phyloP scores from a whole-genome alignment of 2,888 invertebrate species.

The Caenorhabditis afra region DNA sequence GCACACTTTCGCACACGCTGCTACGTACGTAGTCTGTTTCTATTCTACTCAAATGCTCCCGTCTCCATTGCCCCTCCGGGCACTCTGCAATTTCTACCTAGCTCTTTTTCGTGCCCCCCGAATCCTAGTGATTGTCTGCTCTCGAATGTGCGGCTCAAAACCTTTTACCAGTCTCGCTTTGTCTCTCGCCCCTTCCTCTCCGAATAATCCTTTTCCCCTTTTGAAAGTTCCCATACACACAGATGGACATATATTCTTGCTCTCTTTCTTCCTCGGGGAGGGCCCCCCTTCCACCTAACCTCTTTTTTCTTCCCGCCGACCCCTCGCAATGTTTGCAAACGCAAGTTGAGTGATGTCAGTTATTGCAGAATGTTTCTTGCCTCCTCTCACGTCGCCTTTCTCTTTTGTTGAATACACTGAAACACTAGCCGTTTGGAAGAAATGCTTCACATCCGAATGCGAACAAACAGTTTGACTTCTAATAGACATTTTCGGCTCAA shows the following conservation, averaged over 20 bases:
- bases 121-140: slow-evolving; percentile 43
- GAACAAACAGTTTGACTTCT: no score
- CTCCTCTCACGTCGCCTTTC: slow-evolving; percentile 49
- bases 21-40: slow-evolving; percentile 38
- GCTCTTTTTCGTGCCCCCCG: neutral
- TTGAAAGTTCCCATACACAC: slow-evolving; percentile 52
- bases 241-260: slow-evolving; percentile 55
- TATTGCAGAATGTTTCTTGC: slow-evolving; percentile 51
- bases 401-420: slow-evolving; percentile 17
- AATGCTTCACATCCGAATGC: no score
- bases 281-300: slow-evolving; percentile 24
- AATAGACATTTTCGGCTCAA: no score
- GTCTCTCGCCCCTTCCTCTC: slow-evolving; percentile 32
- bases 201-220: slow-evolving; percentile 26
- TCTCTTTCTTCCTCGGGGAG: slow-evolving; percentile 4
- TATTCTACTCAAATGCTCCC: slow-evolving; percentile 22
- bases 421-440: slow-evolving; percentile 8
- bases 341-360: slow-evolving; percentile 59
- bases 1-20: slow-evolving; percentile 9
- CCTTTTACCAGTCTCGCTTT: slow-evolving; percentile 49
- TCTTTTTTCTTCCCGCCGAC: slow-evolving; percentile 18
- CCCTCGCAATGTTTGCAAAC: slow-evolving; percentile 40
- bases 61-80: slow-evolving; percentile 29
- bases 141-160: slow-evolving; percentile 14
- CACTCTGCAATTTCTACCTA: slow-evolving; percentile 14